Base-by-base conservation (phyloP, 2,797 vertebrate species). In the Rhynchotus rufescens region DNA sequence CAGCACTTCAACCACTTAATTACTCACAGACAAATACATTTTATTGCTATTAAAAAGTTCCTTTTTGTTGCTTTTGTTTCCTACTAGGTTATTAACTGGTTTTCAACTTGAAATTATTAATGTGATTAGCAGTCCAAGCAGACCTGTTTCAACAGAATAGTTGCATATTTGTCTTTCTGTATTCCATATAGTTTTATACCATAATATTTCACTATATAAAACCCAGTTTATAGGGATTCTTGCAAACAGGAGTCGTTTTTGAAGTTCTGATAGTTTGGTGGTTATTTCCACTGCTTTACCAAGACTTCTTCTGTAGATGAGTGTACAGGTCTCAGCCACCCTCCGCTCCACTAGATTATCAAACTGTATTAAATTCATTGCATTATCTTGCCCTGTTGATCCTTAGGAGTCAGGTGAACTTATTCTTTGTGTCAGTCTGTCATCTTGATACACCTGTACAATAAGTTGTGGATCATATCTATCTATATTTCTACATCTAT, bases 1-100 rank as follows among this genome's bases (percentile, higher is more conserved):
- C 34, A 4, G 4, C 83, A 12, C 5, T 81, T 82, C 30, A 1
- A 7, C 75, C 0, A 0, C 16, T 11, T 80, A 16, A 47, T 79
- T 84, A 44, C 2, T 78, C 10, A 9, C 15, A 66, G 22, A 26
- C 22, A 81, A 45, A 11, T 45, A 51, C 6, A 5, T 81, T 81
- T 79, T 68, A 13, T 3, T 6, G 25, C 32, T 56, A 40, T 52
- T 12, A 77, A 67, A 25, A 51, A 59, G 30, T 22, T 73, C 4
- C 5, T 47, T 83, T 38, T 1, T 45, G 26, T 36, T 47, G 21
- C 42, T 52, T 52, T 30, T 16, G 32, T 64, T 87, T 84, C 21
- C 20, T 68, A 22, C 36, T 56, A 34, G 23, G 36, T 80, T 68
- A 11, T 25, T 75, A 52, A 51, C 16, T 87, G 66, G 34, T 8